Conservation (phyloP, 2,113 vertebrate species). For the Aramus guarauna region DNA sequence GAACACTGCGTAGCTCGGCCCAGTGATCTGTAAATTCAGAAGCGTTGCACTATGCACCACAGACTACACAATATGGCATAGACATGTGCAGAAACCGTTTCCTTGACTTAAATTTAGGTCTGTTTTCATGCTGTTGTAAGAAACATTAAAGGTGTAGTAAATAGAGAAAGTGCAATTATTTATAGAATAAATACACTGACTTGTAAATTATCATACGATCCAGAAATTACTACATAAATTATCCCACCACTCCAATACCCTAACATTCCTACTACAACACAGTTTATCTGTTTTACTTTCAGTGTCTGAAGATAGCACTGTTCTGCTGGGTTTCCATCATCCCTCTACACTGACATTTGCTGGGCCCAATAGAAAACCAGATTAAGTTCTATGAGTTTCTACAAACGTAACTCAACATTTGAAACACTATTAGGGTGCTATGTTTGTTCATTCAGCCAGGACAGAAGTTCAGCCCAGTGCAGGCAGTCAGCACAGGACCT, state of each 20-base stretch:
- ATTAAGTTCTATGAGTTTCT: neutral
- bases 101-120: neutral
- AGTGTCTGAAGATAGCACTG: neutral
- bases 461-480: neutral
- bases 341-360: neutral
- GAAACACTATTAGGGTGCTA: neutral
- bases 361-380: neutral
- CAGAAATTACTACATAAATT: neutral
- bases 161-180: neutral
- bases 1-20: neutral
- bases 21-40: neutral
- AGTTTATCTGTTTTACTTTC: neutral
- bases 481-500: neutral
- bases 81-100: neutral
- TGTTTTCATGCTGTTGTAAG: neutral
- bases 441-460: neutral
- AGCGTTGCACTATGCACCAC: neutral
- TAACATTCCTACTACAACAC: neutral
- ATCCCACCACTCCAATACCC: neutral
- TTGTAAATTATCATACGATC: neutral
- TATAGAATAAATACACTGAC: neutral
- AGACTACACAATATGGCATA: neutral
- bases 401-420: neutral
- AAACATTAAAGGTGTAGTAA: neutral
- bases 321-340: neutral